Base-by-base conservation (phyloP, 2,888 invertebrate species). In the Luperina nickerlii region DNA sequence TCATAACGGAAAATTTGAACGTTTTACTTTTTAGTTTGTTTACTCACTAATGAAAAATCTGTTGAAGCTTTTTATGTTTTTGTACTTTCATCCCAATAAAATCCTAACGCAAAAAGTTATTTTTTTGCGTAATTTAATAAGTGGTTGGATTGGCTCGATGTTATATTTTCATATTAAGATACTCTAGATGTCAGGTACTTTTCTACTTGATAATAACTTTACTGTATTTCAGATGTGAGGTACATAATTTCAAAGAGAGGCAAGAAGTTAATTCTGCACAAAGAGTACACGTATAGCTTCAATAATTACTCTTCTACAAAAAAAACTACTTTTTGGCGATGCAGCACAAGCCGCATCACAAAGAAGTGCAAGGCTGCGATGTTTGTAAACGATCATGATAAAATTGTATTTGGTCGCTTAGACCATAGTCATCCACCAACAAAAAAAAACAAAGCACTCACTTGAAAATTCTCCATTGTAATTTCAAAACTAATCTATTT, bases 241-340 rank as follows among this genome's bases (percentile, higher is more conserved):
- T 81, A 68, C 32, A 69, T 78, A 2, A 73, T 13, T 63, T 81
- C 82, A 4, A 48, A 71, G 60, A 68, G 57, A 51, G 69, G 76
- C 8, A 76, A 82, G 11, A 69, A 57, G 20, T 76, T 82, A 38
- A 76, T 81, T 69, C 15, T 81, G 11, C 32, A 82, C 57, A 68
- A 76, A n/a, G 57, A 69, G 0, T 82, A 69, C n/a, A 76, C 81
- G 1, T 81, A 82, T 42, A 65, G 82, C 76, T 81, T 18, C n/a
- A 82, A 60, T 18, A 82, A n/a, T 51, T 57, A 81, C 11, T 81
- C 76, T 11, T 6, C 76, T 32, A 60, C 11, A 2, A 81, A 82
- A 65, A 20, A 60, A 7, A 76, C 80, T 24, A 38, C 67, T 1
- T 69, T 76, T 57, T 81, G 81, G 69, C 57, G 65, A 51, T 76